Percentiles rank a stretch among this genome's conserved stretches.
Conservation (phyloP, 1,140 invertebrate genomes). For the Ephestia elutella region DNA sequence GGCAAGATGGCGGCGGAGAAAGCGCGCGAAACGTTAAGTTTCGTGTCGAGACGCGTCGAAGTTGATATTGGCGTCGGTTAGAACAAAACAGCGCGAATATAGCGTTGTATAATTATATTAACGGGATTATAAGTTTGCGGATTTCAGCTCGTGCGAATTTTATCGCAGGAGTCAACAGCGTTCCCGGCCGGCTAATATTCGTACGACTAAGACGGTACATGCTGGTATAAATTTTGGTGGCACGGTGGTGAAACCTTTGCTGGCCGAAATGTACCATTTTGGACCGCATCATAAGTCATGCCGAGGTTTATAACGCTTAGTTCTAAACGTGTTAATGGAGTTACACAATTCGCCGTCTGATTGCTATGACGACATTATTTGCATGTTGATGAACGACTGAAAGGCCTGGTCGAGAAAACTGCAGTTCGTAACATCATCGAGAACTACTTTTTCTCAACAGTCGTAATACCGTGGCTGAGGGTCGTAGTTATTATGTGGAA, state of each 20-base stretch:
- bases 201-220: slow-evolving; percentile 59
- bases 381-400: no score
- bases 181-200: slow-evolving; percentile 48
- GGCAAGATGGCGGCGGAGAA: slow-evolving; percentile 36
- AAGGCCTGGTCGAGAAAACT: no score
- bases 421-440: no score
- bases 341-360: background rate
- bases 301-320: slow-evolving; percentile 1
- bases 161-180: slow-evolving; percentile 44
- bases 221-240: slow-evolving; percentile 61
- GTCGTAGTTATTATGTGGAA: no score
- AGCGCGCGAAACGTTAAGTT: slow-evolving; percentile 29
- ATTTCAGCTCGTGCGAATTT: slow-evolving; percentile 29
- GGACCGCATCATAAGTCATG: slow-evolving; percentile 48
- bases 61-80: slow-evolving; percentile 20
- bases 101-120: slow-evolving; percentile 23
- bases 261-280: slow-evolving; percentile 52
- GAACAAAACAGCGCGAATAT: slow-evolving; percentile 21
- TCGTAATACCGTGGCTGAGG: no score
- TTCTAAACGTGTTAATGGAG: background rate
- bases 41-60: slow-evolving; percentile 14
- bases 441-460: no score
- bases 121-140: slow-evolving; percentile 20
- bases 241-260: slow-evolving; percentile 41
- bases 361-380: no score